Conservation (phyloP, 2,797 vertebrate species). For the Halcyon chelicuti region DNA sequence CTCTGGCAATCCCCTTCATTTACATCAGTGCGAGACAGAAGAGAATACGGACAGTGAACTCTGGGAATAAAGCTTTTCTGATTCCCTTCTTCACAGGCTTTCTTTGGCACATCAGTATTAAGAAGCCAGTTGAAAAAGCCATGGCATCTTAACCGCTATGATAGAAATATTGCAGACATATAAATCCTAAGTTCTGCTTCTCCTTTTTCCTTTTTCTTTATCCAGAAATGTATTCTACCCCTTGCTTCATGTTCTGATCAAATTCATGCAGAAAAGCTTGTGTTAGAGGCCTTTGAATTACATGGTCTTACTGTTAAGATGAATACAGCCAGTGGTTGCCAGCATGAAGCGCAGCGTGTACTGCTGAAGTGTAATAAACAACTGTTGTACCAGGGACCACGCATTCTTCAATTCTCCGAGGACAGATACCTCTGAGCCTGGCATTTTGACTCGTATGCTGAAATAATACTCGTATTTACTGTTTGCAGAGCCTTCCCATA, state of each 20-base stretch:
- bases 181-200: neutral
- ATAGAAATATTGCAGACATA: neutral
- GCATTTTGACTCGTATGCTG: neutral
- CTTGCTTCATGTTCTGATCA: neutral
- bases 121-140: neutral
- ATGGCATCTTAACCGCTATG: neutral
- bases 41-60: neutral
- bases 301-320: neutral
- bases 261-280: neutral
- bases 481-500: neutral
- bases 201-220: neutral
- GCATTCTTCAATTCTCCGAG: neutral
- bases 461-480: neutral
- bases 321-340: neutral
- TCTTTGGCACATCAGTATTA: neutral
- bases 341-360: rapidly evolving
- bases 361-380: neutral
- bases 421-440: neutral
- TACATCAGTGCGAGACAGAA: neutral
- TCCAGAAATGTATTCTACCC: neutral
- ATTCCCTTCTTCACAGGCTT: neutral
- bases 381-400: neutral
- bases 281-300: neutral
- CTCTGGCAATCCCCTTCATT: neutral
- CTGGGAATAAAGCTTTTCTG: neutral